Conservation (phyloP, 2,797 vertebrate genomes). For the Siniperca undulata region DNA sequence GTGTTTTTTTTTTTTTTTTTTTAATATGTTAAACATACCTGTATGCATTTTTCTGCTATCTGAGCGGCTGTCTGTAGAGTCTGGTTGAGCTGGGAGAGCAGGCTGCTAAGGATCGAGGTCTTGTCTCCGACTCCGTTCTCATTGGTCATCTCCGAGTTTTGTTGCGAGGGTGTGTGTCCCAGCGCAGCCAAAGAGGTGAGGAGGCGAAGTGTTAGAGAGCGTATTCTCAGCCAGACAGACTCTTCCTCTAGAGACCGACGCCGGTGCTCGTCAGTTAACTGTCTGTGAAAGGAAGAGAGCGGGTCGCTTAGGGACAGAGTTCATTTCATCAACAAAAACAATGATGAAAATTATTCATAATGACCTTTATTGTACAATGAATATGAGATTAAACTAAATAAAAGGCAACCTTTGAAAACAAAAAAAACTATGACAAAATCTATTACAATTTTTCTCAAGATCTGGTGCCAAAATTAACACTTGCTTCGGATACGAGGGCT, state of each 20-base stretch:
- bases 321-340: too few relatives aligned
- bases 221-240: conserved; percentile 91
- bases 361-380: neutral
- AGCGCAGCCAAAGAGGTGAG: conserved; percentile 87
- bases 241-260: conserved; percentile 93
- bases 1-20: too few relatives aligned
- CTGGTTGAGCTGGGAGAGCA: conserved; percentile 90
- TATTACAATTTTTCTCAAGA: too few relatives aligned
- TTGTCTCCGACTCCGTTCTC: conserved; percentile 93
- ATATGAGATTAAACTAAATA: too few relatives aligned
- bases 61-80: conserved; percentile 87
- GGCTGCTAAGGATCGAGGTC: conserved; percentile 82
- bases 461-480: too few relatives aligned
- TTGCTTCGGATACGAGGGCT: neutral
- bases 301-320: neutral
- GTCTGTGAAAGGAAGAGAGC: conserved; percentile 74
- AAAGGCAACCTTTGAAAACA: too few relatives aligned
- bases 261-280: conserved; percentile 90
- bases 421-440: neutral
- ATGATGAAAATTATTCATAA: too few relatives aligned
- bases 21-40: conserved; percentile 51
- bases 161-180: conserved; percentile 84
- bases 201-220: conserved; percentile 92
- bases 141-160: conserved; percentile 89
- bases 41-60: conserved; percentile 84